These are phyloP conservation scores for Agriopis aurantiaria DNA, from an alignment of 2,888 invertebrate genomes.

Conservation along the genomic window DNA sequence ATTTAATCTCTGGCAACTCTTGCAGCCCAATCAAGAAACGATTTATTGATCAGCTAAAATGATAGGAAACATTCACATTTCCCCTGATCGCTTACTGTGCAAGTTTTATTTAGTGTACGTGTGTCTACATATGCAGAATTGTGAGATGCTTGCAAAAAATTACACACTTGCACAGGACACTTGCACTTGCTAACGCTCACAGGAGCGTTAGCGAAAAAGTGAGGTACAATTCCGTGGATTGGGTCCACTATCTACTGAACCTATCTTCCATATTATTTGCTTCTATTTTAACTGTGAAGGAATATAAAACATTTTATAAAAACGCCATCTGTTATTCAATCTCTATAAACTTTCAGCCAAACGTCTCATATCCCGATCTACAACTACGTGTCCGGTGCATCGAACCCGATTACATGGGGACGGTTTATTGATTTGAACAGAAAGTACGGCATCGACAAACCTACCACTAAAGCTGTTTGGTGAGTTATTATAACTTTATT, in stretches of 20 bases:
- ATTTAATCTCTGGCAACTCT: neutral
- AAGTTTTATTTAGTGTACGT: too few species aligned
- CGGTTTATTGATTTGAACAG: conserved; percentile 86
- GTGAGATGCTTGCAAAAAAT: too few species aligned
- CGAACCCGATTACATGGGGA: conserved; percentile 94
- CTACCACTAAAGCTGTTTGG: conserved; percentile 89
- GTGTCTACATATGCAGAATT: too few species aligned
- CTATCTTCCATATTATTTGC: neutral
- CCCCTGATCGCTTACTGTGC: too few species aligned
- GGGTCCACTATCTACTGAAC: too few species aligned
- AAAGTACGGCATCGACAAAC: conserved; percentile 85
- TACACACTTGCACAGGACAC: too few species aligned
- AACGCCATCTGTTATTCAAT: conserved; percentile 32
- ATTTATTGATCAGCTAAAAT: too few species aligned
- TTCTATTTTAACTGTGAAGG: neutral
- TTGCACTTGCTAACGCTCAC: too few species aligned
- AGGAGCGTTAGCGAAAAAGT: too few species aligned
- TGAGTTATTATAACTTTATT: conserved; percentile 65
- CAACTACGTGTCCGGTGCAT: conserved; percentile 94
- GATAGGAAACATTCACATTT: too few species aligned
- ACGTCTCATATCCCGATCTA: conserved; percentile 89
- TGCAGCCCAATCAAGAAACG: neutral
- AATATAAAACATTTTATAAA: neutral
- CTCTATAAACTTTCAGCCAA: conserved; percentile 64
- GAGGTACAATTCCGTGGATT: too few species aligned